Evolutionary conservation across 2,113 vertebrate species (phyloP), one percentile per base, ranked within the genome.

Genomic region (Arothron firmamentum): DNA sequence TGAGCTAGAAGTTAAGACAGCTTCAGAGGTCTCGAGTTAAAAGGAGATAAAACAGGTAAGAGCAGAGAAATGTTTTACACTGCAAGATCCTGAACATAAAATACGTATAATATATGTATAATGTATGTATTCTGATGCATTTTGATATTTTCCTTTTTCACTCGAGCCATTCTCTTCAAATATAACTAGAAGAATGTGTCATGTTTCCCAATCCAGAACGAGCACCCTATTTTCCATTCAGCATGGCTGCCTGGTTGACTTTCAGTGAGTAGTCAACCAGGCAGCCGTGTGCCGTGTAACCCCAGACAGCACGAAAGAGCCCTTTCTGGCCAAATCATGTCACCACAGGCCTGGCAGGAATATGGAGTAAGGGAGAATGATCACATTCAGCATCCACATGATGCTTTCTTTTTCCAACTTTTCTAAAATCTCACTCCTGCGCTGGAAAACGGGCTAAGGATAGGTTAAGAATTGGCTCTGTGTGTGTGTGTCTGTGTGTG

Each of bases 381-480:
- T 70, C 57, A 69, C 51, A 59, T 69, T 70, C 56, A 45, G 18
- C 17, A 41, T 62, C 58, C 67, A 43, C 23, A 21, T 55, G 64
- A 71, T 70, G 34, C 34, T 12, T 49, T 20, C 18, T 47, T n/a
- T 19, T 51, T 3, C 49, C 25, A 0, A 79, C 78, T 70, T 67
- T 61, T 57, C 50, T 74, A 63, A 59, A 68, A 78, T 61, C 67
- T 38, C 5, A 47, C 61, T 63, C 56, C 59, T 34, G 46, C 25
- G 21, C 70, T 60, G 42, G 69, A 78, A 75, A 59, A 55, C 60
- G 67, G 70, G 51, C 75, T 82, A 78, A 78, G 81, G 80, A 67
- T 75, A 81, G 79, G 70, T 56, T 57, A 65, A 53, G 72, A 11
- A 47, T 16, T n/a, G 17, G 15, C 15, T 62, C 11, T 52, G 54